phyloP scores from a whole-genome alignment of 2,888 invertebrate species.

The Agrotis segetum region DNA sequence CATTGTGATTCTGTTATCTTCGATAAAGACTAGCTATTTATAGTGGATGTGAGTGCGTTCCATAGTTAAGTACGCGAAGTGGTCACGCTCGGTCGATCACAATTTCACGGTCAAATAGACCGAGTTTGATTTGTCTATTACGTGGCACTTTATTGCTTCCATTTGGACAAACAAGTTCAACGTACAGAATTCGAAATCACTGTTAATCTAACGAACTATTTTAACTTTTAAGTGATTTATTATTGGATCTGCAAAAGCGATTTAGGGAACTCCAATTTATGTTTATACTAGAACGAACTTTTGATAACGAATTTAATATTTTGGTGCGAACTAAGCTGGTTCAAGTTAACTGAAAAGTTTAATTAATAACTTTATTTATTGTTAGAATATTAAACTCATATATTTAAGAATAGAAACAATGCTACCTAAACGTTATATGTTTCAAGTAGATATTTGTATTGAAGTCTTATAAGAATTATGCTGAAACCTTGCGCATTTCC shows the following conservation, averaged over 20 bases:
- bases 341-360: neutral
- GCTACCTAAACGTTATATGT: neutral
- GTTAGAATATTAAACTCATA: neutral
- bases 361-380: neutral
- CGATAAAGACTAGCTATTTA: slow-evolving; percentile 49
- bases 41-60: slow-evolving; percentile 72
- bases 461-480: neutral
- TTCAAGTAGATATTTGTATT: neutral
- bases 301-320: neutral
- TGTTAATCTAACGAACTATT: slow-evolving; percentile 35
- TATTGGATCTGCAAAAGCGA: slow-evolving; percentile 1
- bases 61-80: slow-evolving; percentile 76
- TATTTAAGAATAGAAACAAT: too few relatives aligned
- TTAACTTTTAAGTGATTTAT: slow-evolving; percentile 21
- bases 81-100: slow-evolving; percentile 82
- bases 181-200: slow-evolving; percentile 70
- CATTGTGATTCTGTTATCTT: slow-evolving; percentile 24
- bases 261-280: neutral
- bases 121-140: slow-evolving; percentile 84
- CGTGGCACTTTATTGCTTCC: slow-evolving; percentile 76
- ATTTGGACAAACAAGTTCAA: slow-evolving; percentile 80
- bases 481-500: slow-evolving; percentile 20
- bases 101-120: slow-evolving; percentile 88
- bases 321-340: neutral
- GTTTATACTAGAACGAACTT: neutral